A percentile compares a stretch with the other conserved stretches of the same genome.
phyloP scores from a whole-genome alignment of 2,888 invertebrate genomes.

The Melieria picta region DNA sequence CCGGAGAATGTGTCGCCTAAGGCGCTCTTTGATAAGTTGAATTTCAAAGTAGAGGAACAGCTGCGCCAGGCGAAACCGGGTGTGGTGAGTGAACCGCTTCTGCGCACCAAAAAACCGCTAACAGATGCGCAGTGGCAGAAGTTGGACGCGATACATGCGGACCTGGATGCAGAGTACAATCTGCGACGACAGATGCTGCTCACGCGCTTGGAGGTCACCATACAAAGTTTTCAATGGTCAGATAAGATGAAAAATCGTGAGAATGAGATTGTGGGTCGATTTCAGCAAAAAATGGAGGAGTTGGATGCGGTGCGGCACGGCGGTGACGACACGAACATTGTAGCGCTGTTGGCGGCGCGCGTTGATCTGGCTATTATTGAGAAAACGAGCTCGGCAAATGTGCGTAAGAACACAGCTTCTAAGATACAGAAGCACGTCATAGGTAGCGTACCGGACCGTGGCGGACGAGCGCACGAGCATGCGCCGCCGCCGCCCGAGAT shows the following conservation, averaged over 20 bases:
- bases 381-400: conserved; percentile 89
- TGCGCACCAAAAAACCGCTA: conserved; percentile 73
- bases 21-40: conserved; percentile 81
- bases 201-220: conserved; percentile 92
- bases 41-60: conserved; percentile 74
- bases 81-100: conserved; percentile 80
- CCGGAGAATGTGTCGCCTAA: conserved; percentile 83
- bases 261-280: conserved; percentile 74
- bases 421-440: conserved; percentile 90
- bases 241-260: conserved; percentile 80
- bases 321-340: conserved; percentile 71
- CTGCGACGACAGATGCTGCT: conserved; percentile 86
- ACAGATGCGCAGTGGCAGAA: conserved; percentile 85
- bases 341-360: conserved; percentile 86
- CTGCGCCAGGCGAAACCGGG: conserved; percentile 69
- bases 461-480: conserved; percentile 90
- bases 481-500: conserved; percentile 96
- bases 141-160: conserved; percentile 75
- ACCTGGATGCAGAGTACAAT: conserved; percentile 84
- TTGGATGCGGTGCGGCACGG: conserved; percentile 58
- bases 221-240: conserved; percentile 97
- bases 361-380: conserved; percentile 86
- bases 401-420: conserved; percentile 85
- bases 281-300: conserved; percentile 66
- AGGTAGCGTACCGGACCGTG: conserved; percentile 92